phyloP scores from a whole-genome alignment of 1,140 invertebrate species.

The Eurosta solidaginis region DNA sequence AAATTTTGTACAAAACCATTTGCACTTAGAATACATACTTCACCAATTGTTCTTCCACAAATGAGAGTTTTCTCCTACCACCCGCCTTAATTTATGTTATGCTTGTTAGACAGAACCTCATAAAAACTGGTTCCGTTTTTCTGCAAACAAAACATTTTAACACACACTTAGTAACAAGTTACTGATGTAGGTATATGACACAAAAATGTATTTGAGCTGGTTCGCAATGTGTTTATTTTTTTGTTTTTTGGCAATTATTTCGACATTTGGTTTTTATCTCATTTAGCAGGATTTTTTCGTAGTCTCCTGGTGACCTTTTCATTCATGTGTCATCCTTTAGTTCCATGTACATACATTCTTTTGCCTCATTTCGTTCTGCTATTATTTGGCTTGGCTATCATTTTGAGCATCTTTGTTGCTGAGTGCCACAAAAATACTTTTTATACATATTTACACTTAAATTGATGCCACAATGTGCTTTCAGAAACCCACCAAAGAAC shows the following conservation, averaged over 20 bases:
- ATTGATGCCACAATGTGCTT: too few species aligned
- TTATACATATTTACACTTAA: too few species aligned
- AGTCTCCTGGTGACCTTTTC: not conserved
- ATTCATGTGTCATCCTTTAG: not conserved
- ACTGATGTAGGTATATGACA: too few species aligned
- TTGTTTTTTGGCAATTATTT: constrained; percentile 18
- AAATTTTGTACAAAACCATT: not conserved
- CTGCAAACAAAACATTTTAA: not conserved
- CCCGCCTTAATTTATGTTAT: not conserved
- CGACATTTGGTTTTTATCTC: constrained; percentile 27
- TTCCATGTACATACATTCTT: not conserved
- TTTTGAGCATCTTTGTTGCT: not conserved
- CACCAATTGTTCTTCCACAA: not conserved
- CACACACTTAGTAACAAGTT: too few species aligned
- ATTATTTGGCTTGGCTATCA: not conserved
- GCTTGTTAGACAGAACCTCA: not conserved
- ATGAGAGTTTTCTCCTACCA: not conserved
- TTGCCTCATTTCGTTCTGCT: constrained; percentile 4
- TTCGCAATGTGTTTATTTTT: not conserved
- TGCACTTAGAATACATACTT: not conserved
- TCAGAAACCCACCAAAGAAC: too few species aligned
- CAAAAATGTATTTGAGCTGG: not conserved
- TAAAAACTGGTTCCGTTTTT: not conserved
- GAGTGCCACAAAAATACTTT: not conserved
- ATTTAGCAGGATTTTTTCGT: not conserved